Evolutionary conservation across 2,113 vertebrate genomes (phyloP).

Genomic region (Gadus chalcogrammus): DNA sequence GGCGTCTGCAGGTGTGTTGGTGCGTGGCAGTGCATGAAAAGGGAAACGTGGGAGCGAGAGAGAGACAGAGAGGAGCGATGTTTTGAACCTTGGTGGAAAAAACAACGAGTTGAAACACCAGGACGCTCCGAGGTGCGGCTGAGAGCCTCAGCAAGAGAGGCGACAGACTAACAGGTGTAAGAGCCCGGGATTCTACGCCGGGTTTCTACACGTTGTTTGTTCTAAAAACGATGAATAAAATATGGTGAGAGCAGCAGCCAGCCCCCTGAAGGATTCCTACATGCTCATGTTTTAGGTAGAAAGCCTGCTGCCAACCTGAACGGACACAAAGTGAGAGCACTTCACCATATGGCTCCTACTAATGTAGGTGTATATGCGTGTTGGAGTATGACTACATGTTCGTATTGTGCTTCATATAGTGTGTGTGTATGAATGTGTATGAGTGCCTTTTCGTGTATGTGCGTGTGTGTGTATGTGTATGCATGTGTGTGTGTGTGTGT

Average conservation of each 20-base stretch:
- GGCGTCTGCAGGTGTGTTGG: background rate
- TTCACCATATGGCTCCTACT: background rate
- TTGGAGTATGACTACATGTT: constrained; percentile 2
- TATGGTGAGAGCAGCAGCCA: constrained; percentile 56
- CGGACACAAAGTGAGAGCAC: background rate
- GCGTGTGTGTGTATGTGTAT: constrained; percentile 1
- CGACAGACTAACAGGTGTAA: constrained; percentile 48
- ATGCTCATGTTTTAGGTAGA: constrained; percentile 29
- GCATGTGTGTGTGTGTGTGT: too few relatives aligned
- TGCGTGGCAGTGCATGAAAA: background rate
- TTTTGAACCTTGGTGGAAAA: constrained; percentile 41
- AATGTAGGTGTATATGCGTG: background rate
- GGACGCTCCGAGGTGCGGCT: constrained; percentile 25
- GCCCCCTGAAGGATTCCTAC: constrained; percentile 44
- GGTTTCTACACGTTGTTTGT: constrained; percentile 52
- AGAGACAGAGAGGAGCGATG: constrained; percentile 18
- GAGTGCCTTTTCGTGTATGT: background rate
- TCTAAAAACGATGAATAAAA: constrained; percentile 63
- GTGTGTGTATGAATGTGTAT: background rate
- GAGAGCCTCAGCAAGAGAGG: constrained; percentile 48
- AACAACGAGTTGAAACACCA: constrained; percentile 3
- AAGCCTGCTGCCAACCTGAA: constrained; percentile 5
- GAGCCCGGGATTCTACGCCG: constrained; percentile 45
- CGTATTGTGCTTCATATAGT: constrained; percentile 11
- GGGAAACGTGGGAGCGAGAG: background rate